Base-by-base conservation (phyloP, 2,888 invertebrate genomes). In the Priocnemis perturbator region DNA sequence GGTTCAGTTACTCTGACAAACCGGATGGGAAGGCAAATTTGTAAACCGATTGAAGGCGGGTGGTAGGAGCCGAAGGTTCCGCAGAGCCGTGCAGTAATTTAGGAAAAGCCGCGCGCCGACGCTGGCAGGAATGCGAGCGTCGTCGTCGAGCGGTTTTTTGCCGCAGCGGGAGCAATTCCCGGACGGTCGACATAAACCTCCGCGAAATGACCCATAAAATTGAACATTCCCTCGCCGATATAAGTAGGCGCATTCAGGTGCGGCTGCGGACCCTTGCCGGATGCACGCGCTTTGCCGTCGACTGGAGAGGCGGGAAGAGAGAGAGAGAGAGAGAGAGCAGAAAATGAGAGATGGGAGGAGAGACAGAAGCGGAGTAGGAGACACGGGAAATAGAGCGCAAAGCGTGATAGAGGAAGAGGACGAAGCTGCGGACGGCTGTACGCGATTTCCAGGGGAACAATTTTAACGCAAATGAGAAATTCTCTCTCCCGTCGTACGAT, bases 391-490 rank as follows among this genome's bases (percentile, higher is more conserved):
- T n/a, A n/a, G n/a, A n/a, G n/a, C n/a, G n/a, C n/a, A n/a, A 47
- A 30, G 47, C 48, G 37, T 15, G 47, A 17, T 5, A 47, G 2
- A 20, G 11, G 3, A 17, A 52, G 30, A 15, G 60, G 48, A 56
- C 65, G 56, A 74, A 30, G 20, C 48, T 56, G 52, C 56, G 50
- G 59, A 5, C 45, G 37, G 37, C 37, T 11, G 53, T 67, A 44
- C 60, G 52, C 66, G 66, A 58, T 62, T 62, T 17, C 26, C 57
- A 20, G 17, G 50, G 56, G 71, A 76, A 75, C 76, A 74, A 79
- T 83, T 85, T 83, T 81, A 79, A 84, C 77, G 78, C 76, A 82
- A 84, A 85, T 83, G 83, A 82, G 81, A 81, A 82, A 82, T 81
- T 76, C 69, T 71, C 71, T 71, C 65, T 64, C 70, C 73, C 65